These are phyloP conservation scores for Encarsia formosa DNA, from an alignment of 2,888 invertebrate species.

Conservation along the genomic window DNA sequence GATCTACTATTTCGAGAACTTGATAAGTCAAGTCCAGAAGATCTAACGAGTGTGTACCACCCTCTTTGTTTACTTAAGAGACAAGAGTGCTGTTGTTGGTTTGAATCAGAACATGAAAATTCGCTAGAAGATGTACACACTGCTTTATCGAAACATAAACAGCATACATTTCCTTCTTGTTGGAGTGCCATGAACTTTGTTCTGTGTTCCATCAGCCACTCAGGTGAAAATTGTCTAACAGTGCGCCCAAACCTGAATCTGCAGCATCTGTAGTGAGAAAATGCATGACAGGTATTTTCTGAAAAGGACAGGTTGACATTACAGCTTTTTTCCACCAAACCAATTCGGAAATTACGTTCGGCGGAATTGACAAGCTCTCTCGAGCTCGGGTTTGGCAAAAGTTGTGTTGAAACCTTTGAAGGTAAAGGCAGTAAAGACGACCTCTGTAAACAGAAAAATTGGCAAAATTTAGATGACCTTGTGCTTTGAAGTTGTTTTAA, in stretches of 20 bases:
- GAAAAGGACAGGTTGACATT: conserved; percentile 10
- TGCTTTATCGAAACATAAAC: conserved; percentile 16
- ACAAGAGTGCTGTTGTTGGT: conserved; percentile 24
- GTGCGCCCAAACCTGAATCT: conserved; percentile 20
- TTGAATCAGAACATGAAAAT: conserved; percentile 20
- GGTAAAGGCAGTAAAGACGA: conserved; percentile 29
- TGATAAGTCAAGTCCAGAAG: conserved; percentile 18
- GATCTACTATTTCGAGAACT: conserved; percentile 15
- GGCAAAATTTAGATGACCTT: not conserved
- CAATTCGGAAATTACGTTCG: conserved; percentile 13
- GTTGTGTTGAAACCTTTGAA: conserved; percentile 19
- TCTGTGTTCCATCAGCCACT: conserved; percentile 11
- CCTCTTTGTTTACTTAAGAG: conserved; percentile 25
- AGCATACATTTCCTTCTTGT: conserved; percentile 24
- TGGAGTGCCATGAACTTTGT: conserved; percentile 21
- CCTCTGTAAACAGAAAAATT: conserved; percentile 17
- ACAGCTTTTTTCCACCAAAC: conserved; percentile 24
- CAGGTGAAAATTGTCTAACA: conserved; percentile 9
- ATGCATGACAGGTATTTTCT: conserved; percentile 14
- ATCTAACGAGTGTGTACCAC: conserved; percentile 19
- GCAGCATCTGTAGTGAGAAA: conserved; percentile 21
- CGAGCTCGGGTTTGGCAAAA: conserved; percentile 24
- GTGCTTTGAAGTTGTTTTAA: not conserved
- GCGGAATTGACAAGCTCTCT: conserved; percentile 11
- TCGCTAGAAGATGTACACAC: not conserved